A percentile compares a stretch with the other conserved stretches of the same genome.
phyloP scores from a whole-genome alignment of 2,888 invertebrate genomes.

The Phalera bucephala region DNA sequence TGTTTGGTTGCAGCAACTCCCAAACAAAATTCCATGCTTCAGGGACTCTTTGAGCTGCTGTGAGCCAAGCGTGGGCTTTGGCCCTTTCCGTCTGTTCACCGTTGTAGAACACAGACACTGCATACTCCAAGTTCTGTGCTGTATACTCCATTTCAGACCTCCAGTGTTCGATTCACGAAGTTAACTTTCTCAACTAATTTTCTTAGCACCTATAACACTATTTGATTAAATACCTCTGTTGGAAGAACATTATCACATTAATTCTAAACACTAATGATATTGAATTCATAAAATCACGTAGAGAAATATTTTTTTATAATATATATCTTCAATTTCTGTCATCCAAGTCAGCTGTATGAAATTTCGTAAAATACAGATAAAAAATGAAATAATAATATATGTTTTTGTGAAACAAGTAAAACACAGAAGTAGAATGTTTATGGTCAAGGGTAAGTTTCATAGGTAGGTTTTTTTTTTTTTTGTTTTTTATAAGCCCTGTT shows the following conservation, averaged over 20 bases:
- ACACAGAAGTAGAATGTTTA: no score
- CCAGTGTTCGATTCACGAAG: neutral
- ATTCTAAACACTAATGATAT: no score
- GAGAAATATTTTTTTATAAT: no score
- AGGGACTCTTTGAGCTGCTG: constrained; percentile 91
- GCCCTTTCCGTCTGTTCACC: constrained; percentile 85
- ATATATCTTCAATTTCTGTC: no score
- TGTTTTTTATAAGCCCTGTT: no score
- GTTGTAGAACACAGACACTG: constrained; percentile 86
- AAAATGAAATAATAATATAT: no score
- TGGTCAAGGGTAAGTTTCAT: no score
- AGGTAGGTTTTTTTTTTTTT: no score
- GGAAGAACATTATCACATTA: neutral
- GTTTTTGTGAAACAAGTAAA: no score
- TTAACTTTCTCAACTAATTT: neutral
- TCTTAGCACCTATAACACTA: neutral
- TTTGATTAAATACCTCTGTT: neutral
- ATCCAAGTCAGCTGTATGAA: no score
- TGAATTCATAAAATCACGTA: no score
- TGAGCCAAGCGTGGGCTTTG: constrained; percentile 93
- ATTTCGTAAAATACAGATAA: no score
- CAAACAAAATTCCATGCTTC: constrained; percentile 97
- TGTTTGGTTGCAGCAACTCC: constrained; percentile 91
- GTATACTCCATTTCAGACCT: constrained; percentile 82
- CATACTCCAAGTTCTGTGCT: constrained; percentile 86